Conservation (phyloP, 2,113 vertebrate genomes). For the Pachypanchax playfairii region DNA sequence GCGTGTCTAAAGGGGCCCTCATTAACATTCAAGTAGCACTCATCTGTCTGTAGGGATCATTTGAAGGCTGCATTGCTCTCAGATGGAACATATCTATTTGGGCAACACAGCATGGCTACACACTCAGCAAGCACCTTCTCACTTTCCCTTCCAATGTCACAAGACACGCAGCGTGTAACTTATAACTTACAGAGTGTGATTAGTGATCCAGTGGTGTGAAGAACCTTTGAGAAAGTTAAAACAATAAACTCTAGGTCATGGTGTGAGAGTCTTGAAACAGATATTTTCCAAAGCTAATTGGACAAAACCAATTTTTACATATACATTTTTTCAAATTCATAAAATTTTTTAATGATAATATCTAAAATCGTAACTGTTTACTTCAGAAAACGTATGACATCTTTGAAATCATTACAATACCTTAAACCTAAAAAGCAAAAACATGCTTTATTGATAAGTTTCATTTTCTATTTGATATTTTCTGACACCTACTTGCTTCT, state of each 20-base stretch:
- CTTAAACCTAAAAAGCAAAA: too few relatives aligned
- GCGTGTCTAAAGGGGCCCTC: constrained; percentile 77
- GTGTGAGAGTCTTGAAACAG: constrained; percentile 12
- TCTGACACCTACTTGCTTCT: too few relatives aligned
- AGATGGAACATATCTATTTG: constrained; percentile 75
- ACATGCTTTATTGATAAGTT: too few relatives aligned
- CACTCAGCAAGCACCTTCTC: constrained; percentile 59
- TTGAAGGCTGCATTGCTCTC: constrained; percentile 75
- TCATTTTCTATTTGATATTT: too few relatives aligned
- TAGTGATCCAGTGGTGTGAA: constrained; percentile 66
- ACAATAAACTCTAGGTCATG: constrained; percentile 66
- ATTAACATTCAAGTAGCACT: constrained; percentile 82
- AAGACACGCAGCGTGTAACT: constrained; percentile 63
- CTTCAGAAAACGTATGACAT: too few relatives aligned
- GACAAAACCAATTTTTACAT: too few relatives aligned
- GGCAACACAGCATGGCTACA: constrained; percentile 63
- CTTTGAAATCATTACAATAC: too few relatives aligned
- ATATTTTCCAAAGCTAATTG: constrained; percentile 18
- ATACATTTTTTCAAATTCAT: constrained; percentile 13
- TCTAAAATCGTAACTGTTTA: constrained; percentile 50
- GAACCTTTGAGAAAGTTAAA: constrained; percentile 73
- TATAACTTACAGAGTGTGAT: constrained; percentile 65
- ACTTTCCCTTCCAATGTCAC: constrained; percentile 67
- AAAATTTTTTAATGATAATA: constrained; percentile 48
- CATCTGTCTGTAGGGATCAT: constrained; percentile 75